Conservation (phyloP, 2,888 invertebrate genomes). For the Erannis defoliaria region DNA sequence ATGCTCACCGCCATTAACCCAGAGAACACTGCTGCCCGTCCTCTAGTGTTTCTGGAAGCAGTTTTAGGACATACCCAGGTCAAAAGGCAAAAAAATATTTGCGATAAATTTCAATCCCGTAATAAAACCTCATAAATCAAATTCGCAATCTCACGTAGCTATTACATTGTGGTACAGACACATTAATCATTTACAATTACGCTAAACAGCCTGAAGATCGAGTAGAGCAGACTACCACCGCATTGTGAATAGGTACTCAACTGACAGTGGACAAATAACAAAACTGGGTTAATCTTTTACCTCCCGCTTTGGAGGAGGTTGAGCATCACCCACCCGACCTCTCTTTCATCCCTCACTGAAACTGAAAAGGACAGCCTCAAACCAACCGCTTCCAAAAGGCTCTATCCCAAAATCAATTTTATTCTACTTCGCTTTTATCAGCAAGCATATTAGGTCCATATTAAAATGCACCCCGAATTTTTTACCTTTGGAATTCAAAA, state of each 20-base stretch:
- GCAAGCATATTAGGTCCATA: slow-evolving; percentile 55
- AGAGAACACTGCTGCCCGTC: too few species aligned
- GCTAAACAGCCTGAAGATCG: slow-evolving; percentile 82
- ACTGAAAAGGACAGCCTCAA: slow-evolving; percentile 71
- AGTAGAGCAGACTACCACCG: slow-evolving; percentile 78
- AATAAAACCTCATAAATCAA: slow-evolving; percentile 75
- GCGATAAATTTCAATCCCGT: slow-evolving; percentile 53
- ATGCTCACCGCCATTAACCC: too few species aligned
- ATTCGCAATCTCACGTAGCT: slow-evolving; percentile 75
- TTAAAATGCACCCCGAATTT: slow-evolving; percentile 60
- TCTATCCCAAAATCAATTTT: slow-evolving; percentile 51
- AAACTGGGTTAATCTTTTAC: slow-evolving; percentile 87
- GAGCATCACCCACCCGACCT: slow-evolving; percentile 72
- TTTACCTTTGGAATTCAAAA: slow-evolving; percentile 82
- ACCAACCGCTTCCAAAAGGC: slow-evolving; percentile 60
- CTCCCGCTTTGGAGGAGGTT: slow-evolving; percentile 77
- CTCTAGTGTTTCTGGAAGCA: too few species aligned
- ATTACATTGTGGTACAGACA: slow-evolving; percentile 74
- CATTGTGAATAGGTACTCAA: slow-evolving; percentile 85
- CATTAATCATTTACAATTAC: slow-evolving; percentile 86
- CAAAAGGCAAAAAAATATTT: too few species aligned
- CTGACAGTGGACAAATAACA: slow-evolving; percentile 87
- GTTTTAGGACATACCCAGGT: too few species aligned
- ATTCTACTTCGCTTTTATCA: slow-evolving; percentile 53
- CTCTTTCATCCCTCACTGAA: slow-evolving; percentile 68